Evolutionary conservation across 2,888 invertebrate species (phyloP).

Genomic region (Biston stratarius): DNA sequence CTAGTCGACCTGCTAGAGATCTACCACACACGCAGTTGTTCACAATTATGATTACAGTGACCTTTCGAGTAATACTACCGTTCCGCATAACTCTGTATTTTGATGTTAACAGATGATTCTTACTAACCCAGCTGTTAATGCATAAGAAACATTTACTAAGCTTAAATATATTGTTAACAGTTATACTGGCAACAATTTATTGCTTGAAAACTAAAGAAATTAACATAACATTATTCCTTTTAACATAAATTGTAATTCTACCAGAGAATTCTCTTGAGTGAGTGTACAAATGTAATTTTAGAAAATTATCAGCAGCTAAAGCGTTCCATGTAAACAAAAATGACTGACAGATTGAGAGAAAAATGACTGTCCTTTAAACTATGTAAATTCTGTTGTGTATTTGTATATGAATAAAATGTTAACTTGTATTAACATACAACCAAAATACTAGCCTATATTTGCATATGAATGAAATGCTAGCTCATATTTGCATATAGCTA

Average conservation of each 20-base stretch:
- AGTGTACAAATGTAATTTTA: background rate
- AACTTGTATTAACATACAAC: too few species aligned
- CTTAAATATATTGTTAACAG: slow-evolving; percentile 35
- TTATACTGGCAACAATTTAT: slow-evolving; percentile 46
- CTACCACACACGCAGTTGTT: too few species aligned
- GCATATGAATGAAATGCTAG: too few species aligned
- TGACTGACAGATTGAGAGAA: background rate
- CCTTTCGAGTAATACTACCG: too few species aligned
- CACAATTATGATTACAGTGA: too few species aligned
- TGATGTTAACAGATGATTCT: background rate
- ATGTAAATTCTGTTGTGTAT: too few species aligned
- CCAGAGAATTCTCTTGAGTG: background rate
- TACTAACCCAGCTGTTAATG: background rate
- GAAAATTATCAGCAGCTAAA: background rate
- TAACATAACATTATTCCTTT: background rate
- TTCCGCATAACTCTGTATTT: background rate
- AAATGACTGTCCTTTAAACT: background rate
- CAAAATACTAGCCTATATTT: too few species aligned
- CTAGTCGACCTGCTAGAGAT: too few species aligned
- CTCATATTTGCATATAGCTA: too few species aligned
- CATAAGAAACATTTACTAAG: background rate
- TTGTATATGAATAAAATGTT: too few species aligned
- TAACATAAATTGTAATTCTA: background rate
- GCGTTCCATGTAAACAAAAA: background rate
- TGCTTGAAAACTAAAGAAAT: slow-evolving; percentile 7